Percentiles rank a stretch among this genome's conserved stretches.
phyloP scores from a whole-genome alignment of 2,113 vertebrate genomes.

The Lanius collurio region DNA sequence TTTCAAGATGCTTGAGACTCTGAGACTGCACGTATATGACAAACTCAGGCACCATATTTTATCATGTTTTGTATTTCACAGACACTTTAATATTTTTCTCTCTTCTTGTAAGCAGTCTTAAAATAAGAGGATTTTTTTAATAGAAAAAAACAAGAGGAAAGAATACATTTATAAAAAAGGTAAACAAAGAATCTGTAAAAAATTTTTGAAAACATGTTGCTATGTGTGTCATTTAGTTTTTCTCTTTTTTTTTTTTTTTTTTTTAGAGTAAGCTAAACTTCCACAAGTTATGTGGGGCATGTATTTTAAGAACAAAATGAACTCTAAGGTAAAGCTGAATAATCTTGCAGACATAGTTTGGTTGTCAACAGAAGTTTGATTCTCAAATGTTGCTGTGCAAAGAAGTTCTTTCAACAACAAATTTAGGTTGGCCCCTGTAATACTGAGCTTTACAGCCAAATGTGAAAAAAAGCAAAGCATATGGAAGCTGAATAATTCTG shows the following conservation, averaged over 20 bases:
- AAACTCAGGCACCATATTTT: neutral
- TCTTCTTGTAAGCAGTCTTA: neutral
- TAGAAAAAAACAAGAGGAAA: neutral
- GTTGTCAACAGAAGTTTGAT: neutral
- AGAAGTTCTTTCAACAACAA: neutral
- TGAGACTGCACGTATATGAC: neutral
- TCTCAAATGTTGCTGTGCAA: neutral
- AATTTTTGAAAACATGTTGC: neutral
- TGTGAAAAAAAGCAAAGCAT: accelerated
- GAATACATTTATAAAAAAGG: neutral
- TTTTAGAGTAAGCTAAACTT: neutral
- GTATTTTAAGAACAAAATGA: neutral
- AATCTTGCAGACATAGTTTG: neutral
- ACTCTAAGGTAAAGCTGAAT: neutral
- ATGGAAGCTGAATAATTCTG: neutral
- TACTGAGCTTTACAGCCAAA: neutral
- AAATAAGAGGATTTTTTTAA: neutral
- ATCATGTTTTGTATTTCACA: neutral
- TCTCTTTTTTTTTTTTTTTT: neutral
- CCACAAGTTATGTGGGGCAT: neutral
- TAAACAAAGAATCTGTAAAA: neutral
- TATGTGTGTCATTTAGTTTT: neutral
- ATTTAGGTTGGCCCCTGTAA: neutral
- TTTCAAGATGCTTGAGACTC: neutral
- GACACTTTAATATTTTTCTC: neutral